Percentiles rank a stretch among this genome's conserved stretches.
phyloP scores from a whole-genome alignment of 2,888 invertebrate species.

The Cantharis lateralis region DNA sequence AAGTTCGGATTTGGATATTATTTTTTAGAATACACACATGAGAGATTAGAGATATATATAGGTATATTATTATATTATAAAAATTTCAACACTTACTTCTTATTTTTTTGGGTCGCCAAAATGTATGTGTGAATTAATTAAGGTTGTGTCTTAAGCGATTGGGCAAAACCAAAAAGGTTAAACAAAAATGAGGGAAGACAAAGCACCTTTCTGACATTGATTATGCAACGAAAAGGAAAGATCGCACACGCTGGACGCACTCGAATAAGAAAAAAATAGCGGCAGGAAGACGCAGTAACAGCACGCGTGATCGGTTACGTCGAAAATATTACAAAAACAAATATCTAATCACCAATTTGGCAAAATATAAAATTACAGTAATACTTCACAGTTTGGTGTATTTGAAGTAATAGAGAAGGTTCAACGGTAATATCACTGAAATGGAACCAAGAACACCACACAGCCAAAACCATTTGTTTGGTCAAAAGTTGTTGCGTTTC shows the following conservation, averaged over 20 bases:
- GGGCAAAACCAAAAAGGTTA: not conserved
- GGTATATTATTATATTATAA: not conserved
- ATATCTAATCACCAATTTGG: slow-evolving; percentile 18
- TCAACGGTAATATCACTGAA: slow-evolving; percentile 17
- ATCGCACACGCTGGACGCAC: slow-evolving; percentile 41
- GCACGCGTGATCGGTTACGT: slow-evolving; percentile 19
- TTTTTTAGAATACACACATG: no score
- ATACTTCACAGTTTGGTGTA: slow-evolving; percentile 21
- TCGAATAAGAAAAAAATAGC: slow-evolving; percentile 21
- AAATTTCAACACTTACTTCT: not conserved
- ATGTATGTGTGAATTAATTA: not conserved
- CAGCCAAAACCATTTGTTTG: slow-evolving; percentile 23
- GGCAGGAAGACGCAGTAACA: slow-evolving; percentile 21
- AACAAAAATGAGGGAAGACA: slow-evolving; percentile 26
- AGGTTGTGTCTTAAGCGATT: not conserved
- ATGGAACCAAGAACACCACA: slow-evolving; percentile 23
- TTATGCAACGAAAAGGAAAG: slow-evolving; percentile 42
- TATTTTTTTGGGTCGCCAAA: not conserved
- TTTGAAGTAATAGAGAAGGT: slow-evolving; percentile 4
- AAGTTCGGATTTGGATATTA: no score
- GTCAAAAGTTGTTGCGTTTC: slow-evolving; percentile 18
- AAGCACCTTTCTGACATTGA: slow-evolving; percentile 47
- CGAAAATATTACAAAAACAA: not conserved
- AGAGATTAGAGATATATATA: no score
- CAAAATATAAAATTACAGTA: slow-evolving; percentile 15